Evolutionary conservation across 1,140 invertebrate genomes (phyloP), one percentile per base, ranked within the genome.

Genomic region (Sarcophaga bullata): DNA sequence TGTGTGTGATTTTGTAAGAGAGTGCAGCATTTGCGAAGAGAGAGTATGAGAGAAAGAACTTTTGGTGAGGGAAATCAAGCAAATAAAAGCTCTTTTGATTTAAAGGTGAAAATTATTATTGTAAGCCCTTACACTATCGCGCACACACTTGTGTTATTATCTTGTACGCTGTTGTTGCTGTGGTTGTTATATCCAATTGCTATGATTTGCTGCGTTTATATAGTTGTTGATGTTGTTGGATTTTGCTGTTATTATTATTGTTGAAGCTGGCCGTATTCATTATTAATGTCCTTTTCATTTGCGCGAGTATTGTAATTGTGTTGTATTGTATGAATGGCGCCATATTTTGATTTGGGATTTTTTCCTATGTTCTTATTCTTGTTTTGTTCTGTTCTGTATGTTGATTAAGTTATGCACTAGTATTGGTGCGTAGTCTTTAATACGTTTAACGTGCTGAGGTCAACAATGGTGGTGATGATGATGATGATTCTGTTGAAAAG

Each of bases 211-310:
- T 58, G 54, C 50, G 9, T 52, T 9, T 9, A 19, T 68, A 15
- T 19, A 68, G 62, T 68, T 68, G 62, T 68, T 68, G 25, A 4
- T 4, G 2, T 68, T 25, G 62, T 68, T 68, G n/a, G 15, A 25
- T 19, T 19, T 68, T 25, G 10, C 19, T 68, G n/a, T 68, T 19
- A 9, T 68, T 68, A 19, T 68, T 68, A 37, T 25, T 25, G n/a
- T 68, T 19, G 62, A 19, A 25, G n/a, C 10, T 68, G 17, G 54
- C 54, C n/a, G 15, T 58, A 37, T 37, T 58, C n/a, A 58, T 58
- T 58, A 58, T 58, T 58, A 58, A 58, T 58, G 54, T 58, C 54
- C 54, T 58, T n/a, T 58, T 68, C 62, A 68, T 68, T 37, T 19
- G 62, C 62, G 17, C 62, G 17, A 68, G n/a, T 10, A 25, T n/a